Conservation (phyloP, 2,113 vertebrate genomes). For the Gallinago media region DNA sequence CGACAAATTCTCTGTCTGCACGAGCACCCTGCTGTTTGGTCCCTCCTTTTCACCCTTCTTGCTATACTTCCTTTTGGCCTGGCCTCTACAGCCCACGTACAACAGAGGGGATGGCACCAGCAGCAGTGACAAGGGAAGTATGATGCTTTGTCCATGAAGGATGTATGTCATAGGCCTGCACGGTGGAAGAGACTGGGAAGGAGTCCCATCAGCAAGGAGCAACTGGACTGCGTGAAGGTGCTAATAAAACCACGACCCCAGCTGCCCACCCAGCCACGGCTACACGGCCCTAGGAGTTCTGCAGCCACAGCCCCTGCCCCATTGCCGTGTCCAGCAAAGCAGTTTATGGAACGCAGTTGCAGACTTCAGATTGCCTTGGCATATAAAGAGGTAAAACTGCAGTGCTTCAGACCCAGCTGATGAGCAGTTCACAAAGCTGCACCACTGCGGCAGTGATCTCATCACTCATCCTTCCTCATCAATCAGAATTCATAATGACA, state of each 20-base stretch:
- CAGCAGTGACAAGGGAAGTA: not conserved
- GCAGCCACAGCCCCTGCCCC: not conserved
- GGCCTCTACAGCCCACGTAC: not conserved
- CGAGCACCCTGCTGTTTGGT: not conserved
- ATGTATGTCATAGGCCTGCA: not conserved
- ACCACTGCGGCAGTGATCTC: not conserved
- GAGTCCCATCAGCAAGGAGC: not conserved
- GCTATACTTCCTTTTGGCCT: not conserved
- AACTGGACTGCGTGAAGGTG: not conserved
- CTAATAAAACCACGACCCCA: not conserved
- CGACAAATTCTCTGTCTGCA: not conserved
- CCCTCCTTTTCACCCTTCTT: not conserved
- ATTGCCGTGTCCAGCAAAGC: fast-evolving
- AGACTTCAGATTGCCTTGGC: not conserved
- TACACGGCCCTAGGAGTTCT: not conserved
- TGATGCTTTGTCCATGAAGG: not conserved
- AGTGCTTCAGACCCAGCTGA: not conserved
- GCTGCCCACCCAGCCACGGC: not conserved
- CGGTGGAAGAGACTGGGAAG: not conserved
- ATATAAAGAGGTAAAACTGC: not conserved
- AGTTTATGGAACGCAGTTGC: not conserved
- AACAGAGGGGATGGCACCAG: not conserved
- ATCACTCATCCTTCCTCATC: not conserved
- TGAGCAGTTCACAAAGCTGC: not conserved
- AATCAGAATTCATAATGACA: not conserved